Evolutionary conservation across 2,888 invertebrate species (phyloP), one percentile per base, ranked within the genome.

Genomic region (Aquatica leii): DNA sequence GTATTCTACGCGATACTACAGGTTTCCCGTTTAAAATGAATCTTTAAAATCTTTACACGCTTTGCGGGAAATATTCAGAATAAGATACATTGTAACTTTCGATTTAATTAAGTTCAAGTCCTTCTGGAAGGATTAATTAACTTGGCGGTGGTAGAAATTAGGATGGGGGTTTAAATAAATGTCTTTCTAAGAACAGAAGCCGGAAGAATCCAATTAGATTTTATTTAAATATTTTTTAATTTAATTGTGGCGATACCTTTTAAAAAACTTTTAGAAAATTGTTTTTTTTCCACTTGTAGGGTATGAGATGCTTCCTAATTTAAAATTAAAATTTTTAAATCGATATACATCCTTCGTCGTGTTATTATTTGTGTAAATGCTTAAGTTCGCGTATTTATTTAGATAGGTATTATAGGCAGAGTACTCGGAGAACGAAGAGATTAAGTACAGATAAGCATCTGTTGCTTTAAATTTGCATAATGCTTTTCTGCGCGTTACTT

Each of bases 101-200:
- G 77, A 78, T 78, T 77, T 78, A 78, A 78, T 78, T 78, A 78
- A 77, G 76, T 67, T 74, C 74, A 73, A 75, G 76, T 77, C 76
- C 76, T 77, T 74, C 76, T 74, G 73, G 74, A 75, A 75, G 77
- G 77, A 77, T 78, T 78, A 78, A 78, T 78, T 78, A 78, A 76
- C 76, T 73, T 72, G 76, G 76, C 76, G 77, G 76, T 76, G 75
- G 78, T 74, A 73, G 76, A 75, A 73, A 76, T 75, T 73, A 72
- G 65, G 63, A 62, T 68, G 68, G 70, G 75, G 74, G 71, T 73
- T 70, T 74, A 71, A 72, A 77, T 76, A 77, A 76, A 77, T 77
- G 76, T 76, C 74, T 75, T 73, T 74, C 73, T 68, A 72, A 71
- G 70, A 72, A 73, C 76, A 75, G 74, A 75, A 76, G 76, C 77